Conservation (phyloP, 2,888 invertebrate species). For the Heteropelma amictum region DNA sequence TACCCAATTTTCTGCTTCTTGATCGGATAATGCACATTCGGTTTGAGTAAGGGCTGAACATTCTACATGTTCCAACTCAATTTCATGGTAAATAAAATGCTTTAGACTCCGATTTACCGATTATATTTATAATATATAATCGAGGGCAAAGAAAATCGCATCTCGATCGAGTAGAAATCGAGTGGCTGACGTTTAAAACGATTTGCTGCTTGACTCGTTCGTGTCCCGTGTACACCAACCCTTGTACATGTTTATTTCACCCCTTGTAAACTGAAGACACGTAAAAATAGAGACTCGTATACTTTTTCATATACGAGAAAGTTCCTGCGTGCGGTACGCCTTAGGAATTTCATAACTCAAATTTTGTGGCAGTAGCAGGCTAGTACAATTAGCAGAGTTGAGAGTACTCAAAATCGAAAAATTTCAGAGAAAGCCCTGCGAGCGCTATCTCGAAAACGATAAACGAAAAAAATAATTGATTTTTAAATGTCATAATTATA, state of each 20-base stretch:
- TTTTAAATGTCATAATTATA: too few relatives aligned
- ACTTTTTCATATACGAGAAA: background rate
- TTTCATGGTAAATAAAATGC: background rate
- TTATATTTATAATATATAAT: background rate
- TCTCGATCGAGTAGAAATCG: background rate
- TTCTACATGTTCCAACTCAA: background rate
- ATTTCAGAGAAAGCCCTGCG: too few relatives aligned
- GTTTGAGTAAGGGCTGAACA: too few relatives aligned
- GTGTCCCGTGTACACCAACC: constrained; percentile 7
- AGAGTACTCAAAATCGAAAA: too few relatives aligned
- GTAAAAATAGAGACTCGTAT: background rate
- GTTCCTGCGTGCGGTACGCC: too few relatives aligned
- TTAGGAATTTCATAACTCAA: too few relatives aligned
- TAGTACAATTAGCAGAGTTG: too few relatives aligned
- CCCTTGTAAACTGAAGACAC: background rate
- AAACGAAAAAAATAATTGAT: too few relatives aligned
- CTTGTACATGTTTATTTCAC: constrained; percentile 18
- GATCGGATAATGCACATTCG: too few relatives aligned
- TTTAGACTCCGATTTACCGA: background rate
- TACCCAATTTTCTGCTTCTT: too few relatives aligned
- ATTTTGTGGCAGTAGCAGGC: too few relatives aligned
- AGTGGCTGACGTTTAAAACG: constrained; percentile 27
- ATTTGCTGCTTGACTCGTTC: constrained; percentile 31
- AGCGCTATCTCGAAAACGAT: too few relatives aligned
- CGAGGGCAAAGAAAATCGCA: background rate